These are phyloP conservation scores for Hypolimnas misippus DNA, from an alignment of 2,888 invertebrate species.

Conservation along the genomic window DNA sequence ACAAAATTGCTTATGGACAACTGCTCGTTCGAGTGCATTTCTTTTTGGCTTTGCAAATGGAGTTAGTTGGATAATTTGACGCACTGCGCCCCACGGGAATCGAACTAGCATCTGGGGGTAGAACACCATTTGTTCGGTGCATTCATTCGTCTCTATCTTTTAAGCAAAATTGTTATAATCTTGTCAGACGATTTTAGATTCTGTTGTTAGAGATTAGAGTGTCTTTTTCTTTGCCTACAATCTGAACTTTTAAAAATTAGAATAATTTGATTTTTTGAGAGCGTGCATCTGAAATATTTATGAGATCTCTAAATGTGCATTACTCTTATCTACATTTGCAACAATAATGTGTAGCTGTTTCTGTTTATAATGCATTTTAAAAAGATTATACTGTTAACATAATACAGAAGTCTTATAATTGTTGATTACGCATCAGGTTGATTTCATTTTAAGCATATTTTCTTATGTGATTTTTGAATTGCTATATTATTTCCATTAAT, in stretches of 20 bases:
- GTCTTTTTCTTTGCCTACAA: neutral
- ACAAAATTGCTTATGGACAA: constrained; percentile 42
- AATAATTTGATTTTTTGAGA: constrained; percentile 64
- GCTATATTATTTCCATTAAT: too few species aligned
- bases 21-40: constrained; percentile 35
- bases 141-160: constrained; percentile 38
- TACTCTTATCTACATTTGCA: neutral
- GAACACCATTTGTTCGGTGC: constrained; percentile 46
- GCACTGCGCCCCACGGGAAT: constrained; percentile 58
- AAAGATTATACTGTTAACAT: neutral
- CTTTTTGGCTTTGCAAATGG: constrained; percentile 69
- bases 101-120: constrained; percentile 62
- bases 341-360: neutral
- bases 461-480: too few species aligned
- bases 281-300: constrained; percentile 61
- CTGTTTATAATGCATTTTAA: neutral
- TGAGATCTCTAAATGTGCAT: constrained; percentile 42
- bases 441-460: too few species aligned
- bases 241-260: constrained; percentile 51
- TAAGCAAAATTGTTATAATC: constrained; percentile 16
- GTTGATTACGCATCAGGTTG: too few species aligned
- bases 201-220: neutral
- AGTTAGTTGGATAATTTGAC: constrained; percentile 76
- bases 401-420: too few species aligned
- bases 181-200: constrained; percentile 19